These are phyloP conservation scores for Phaedon cochleariae DNA, from an alignment of 2,888 invertebrate species.

Conservation along the genomic window DNA sequence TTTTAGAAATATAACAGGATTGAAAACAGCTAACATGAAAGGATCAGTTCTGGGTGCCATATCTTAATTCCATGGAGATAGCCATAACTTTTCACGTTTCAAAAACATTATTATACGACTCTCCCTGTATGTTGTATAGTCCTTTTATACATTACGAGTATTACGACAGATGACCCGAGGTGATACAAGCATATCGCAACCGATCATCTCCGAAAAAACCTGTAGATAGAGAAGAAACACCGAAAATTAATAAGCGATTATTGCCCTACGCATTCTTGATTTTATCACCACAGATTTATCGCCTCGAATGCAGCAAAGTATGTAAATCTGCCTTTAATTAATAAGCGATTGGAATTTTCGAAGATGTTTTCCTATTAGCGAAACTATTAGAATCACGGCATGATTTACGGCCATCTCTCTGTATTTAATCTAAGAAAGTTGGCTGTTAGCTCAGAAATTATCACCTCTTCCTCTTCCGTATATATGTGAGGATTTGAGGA, in stretches of 20 bases:
- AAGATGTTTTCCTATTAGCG: slow-evolving; percentile 22
- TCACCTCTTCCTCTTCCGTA: background rate
- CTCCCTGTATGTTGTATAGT: too few species aligned
- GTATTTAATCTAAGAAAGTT: background rate
- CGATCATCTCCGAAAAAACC: slow-evolving; percentile 10
- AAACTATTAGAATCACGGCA: slow-evolving; percentile 7
- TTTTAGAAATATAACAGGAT: too few species aligned
- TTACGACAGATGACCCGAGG: slow-evolving; percentile 1
- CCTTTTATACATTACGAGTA: too few species aligned
- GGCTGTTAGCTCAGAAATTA: background rate
- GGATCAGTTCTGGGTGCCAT: too few species aligned
- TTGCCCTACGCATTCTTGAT: slow-evolving; percentile 21
- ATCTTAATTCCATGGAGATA: too few species aligned
- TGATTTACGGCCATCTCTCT: slow-evolving; percentile 6
- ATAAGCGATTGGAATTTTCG: slow-evolving; percentile 26
- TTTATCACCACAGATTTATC: slow-evolving; percentile 27
- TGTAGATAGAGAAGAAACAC: background rate
- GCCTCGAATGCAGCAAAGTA: slow-evolving; percentile 4
- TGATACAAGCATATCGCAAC: slow-evolving; percentile 13
- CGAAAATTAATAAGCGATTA: slow-evolving; percentile 22
- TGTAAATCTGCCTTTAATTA: slow-evolving; percentile 30
- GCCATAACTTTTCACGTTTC: too few species aligned
- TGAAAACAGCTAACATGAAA: too few species aligned
- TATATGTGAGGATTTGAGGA: background rate
- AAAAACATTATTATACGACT: too few species aligned